phyloP scores from a whole-genome alignment of 2,797 vertebrate genomes.

The Acridotheres tristis region DNA sequence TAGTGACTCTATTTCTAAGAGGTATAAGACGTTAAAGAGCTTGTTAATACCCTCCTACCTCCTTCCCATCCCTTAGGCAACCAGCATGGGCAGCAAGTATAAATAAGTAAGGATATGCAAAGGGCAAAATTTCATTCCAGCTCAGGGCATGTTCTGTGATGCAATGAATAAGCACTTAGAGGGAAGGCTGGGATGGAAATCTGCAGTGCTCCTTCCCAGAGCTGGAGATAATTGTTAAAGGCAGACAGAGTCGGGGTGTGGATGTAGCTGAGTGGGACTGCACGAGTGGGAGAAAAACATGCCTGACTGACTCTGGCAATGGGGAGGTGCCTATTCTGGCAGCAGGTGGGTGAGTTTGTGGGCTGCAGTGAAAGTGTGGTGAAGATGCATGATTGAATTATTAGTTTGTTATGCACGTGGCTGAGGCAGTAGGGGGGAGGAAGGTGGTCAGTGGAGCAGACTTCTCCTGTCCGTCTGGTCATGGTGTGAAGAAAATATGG shows the following conservation, averaged over 20 bases:
- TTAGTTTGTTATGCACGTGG: not conserved
- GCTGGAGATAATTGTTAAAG: conserved; percentile 30
- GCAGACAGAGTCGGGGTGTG: not conserved
- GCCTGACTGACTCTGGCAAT: conserved; percentile 7
- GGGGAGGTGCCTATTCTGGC: conserved; percentile 22
- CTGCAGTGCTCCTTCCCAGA: not conserved
- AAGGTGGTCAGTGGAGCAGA: not conserved
- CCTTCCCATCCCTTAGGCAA: conserved; percentile 29
- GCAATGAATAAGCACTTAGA: not conserved
- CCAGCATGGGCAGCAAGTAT: not conserved
- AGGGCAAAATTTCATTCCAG: not conserved
- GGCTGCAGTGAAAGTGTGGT: not conserved
- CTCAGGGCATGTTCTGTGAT: not conserved
- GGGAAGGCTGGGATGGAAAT: not conserved
- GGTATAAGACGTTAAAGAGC: not conserved
- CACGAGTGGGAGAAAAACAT: conserved; percentile 16
- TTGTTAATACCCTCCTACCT: conserved; percentile 22
- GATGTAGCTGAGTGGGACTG: conserved; percentile 9
- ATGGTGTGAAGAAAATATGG: not conserved
- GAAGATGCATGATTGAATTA: conserved; percentile 35
- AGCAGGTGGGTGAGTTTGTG: not conserved
- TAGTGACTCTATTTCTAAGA: not conserved
- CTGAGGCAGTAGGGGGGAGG: not conserved
- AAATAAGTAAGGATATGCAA: conserved; percentile 24
- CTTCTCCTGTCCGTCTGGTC: not conserved